A percentile compares a stretch with the other conserved stretches of the same genome.
Evolutionary conservation across 92 coral and sea anemone species (phyloP).

Genomic region (Siderastrea radians): DNA sequence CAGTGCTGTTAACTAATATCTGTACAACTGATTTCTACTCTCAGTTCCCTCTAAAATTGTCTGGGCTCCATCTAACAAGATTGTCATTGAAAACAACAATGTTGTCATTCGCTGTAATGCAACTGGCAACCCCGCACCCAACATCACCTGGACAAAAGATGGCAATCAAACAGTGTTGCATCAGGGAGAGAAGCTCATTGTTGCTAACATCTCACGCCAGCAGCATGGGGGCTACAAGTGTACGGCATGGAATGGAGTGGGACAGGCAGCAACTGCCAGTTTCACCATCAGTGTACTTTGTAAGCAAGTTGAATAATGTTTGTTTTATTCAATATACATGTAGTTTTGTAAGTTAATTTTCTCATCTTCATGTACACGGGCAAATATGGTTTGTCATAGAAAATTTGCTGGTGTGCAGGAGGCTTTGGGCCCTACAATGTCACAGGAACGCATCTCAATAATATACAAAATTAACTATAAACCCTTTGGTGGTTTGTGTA

Average conservation of each 20-base stretch:
- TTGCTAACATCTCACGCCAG: constrained; percentile 6
- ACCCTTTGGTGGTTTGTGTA: too few relatives aligned
- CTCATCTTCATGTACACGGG: neutral
- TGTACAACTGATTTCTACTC: neutral
- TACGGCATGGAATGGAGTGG: constrained; percentile 5
- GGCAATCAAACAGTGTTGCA: neutral
- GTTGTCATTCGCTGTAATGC: constrained; percentile 5
- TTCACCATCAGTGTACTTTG: constrained; percentile 13
- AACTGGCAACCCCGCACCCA: constrained; percentile 18
- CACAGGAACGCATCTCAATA: too few relatives aligned
- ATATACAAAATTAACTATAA: too few relatives aligned
- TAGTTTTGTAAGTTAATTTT: neutral
- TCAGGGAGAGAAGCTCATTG: neutral
- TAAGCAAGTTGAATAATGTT: neutral
- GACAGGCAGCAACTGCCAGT: neutral
- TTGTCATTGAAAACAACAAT: constrained; percentile 6
- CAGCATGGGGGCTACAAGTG: constrained; percentile 12
- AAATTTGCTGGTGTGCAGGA: neutral
- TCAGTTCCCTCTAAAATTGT: constrained; percentile 2
- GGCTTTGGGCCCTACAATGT: neutral
- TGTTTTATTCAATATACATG: neutral
- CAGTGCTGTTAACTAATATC: neutral
- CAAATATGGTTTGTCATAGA: neutral
- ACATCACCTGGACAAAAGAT: constrained; percentile 19
- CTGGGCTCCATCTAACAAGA: constrained; percentile 2